Conservation (phyloP, 2,113 vertebrate genomes). For the Smithornis capensis region DNA sequence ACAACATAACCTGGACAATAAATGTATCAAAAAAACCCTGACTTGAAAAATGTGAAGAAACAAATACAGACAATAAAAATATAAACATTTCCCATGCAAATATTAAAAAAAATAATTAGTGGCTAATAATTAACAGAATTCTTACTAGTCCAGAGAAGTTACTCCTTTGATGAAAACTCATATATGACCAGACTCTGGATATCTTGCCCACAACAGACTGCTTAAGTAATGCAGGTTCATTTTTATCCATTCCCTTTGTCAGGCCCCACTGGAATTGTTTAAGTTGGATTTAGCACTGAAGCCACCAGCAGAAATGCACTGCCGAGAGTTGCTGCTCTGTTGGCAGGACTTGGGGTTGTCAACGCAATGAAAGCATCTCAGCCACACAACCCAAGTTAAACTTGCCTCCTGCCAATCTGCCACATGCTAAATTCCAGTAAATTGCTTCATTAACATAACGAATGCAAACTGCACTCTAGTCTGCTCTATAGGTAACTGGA, state of each 20-base stretch:
- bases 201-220: not conserved
- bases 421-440: slow-evolving; percentile 38
- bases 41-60: not conserved
- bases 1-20: not conserved
- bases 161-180: not conserved
- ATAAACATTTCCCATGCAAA: not conserved
- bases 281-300: not conserved
- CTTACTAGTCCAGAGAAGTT: not conserved
- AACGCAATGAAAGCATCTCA: not conserved
- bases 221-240: not conserved
- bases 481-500: not conserved
- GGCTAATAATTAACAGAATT: not conserved
- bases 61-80: not conserved
- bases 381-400: not conserved
- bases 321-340: not conserved
- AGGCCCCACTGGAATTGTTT: not conserved
- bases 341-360: not conserved
- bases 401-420: slow-evolving; percentile 33
- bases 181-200: not conserved
- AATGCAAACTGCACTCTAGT: slow-evolving; percentile 20
- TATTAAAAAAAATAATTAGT: not conserved
- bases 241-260: not conserved
- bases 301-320: not conserved
- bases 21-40: not conserved
- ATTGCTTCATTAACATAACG: not conserved